These are phyloP conservation scores for Drosophila azteca DNA, from an alignment of 1,140 invertebrate species.

Conservation along the genomic window DNA sequence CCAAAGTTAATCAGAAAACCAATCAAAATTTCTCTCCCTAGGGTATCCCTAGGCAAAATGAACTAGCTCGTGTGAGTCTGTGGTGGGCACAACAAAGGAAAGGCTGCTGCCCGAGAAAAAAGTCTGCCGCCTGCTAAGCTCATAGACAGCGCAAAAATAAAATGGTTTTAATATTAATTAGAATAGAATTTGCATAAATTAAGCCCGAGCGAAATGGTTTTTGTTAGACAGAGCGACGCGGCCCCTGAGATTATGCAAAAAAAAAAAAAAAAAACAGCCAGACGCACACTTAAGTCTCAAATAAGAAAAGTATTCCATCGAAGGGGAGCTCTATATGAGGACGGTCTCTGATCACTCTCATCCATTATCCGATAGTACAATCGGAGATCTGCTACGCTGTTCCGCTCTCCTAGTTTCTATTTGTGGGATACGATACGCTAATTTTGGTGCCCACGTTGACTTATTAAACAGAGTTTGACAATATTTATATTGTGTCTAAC, in stretches of 20 bases:
- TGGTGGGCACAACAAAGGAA: slow-evolving; percentile 39
- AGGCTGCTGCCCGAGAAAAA: slow-evolving; percentile 64
- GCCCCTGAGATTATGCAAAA: slow-evolving; percentile 47
- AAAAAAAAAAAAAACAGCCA: background rate
- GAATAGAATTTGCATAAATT: slow-evolving; percentile 79
- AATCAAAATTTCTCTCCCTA: slow-evolving; percentile 2
- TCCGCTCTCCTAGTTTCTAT: slow-evolving; percentile 28
- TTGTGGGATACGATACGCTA: slow-evolving; percentile 48
- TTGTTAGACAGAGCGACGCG: slow-evolving; percentile 78
- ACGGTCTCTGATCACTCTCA: slow-evolving; percentile 18
- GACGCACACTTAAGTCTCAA: slow-evolving; percentile 1
- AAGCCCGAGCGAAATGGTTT: slow-evolving; percentile 58
- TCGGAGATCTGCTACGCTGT: slow-evolving; percentile 28
- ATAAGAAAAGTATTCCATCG: background rate
- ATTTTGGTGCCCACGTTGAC: slow-evolving; percentile 50
- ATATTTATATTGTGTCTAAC: slow-evolving; percentile 52
- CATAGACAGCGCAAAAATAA: slow-evolving; percentile 31
- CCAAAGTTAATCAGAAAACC: background rate
- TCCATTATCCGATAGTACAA: slow-evolving; percentile 29
- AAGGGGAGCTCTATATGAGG: background rate
- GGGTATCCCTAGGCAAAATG: slow-evolving; percentile 56
- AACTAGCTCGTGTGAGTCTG: slow-evolving; percentile 60
- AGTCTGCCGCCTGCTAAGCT: slow-evolving; percentile 49
- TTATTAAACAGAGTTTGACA: slow-evolving; percentile 43
- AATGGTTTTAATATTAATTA: slow-evolving; percentile 74